Percentiles rank a stretch among this genome's conserved stretches.
phyloP scores from a whole-genome alignment of 2,888 invertebrate genomes.

The Epirrhoe alternata region DNA sequence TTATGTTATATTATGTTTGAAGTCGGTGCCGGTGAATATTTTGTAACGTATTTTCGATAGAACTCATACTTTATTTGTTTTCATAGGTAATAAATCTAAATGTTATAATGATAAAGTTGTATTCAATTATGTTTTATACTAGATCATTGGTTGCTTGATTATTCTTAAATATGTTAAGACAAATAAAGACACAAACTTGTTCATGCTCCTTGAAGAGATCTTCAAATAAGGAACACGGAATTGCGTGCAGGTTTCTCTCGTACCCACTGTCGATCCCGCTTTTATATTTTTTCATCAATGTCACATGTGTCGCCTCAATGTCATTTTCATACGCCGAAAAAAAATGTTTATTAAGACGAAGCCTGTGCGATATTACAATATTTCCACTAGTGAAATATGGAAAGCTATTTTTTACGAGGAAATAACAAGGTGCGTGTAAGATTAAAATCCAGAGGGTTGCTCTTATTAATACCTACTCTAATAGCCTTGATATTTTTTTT shows the following conservation, averaged over 20 bases:
- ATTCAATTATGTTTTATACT: no score
- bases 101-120: no score
- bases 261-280: slow-evolving; percentile 67
- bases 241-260: slow-evolving; percentile 45
- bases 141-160: no score
- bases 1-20: no score
- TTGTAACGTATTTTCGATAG: no score
- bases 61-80: no score
- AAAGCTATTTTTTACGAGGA: slow-evolving; percentile 84
- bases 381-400: slow-evolving; percentile 83
- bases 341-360: slow-evolving; percentile 83
- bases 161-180: not conserved
- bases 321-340: slow-evolving; percentile 83
- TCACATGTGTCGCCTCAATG: slow-evolving; percentile 84
- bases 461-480: slow-evolving; percentile 46
- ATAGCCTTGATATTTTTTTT: slow-evolving; percentile 27
- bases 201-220: slow-evolving; percentile 27
- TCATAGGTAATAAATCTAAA: no score
- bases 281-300: slow-evolving; percentile 86
- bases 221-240: slow-evolving; percentile 52
- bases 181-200: slow-evolving; percentile 9
- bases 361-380: slow-evolving; percentile 78
- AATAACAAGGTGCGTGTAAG: slow-evolving; percentile 80
- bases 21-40: no score
- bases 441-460: slow-evolving; percentile 78